phyloP scores from a whole-genome alignment of 2,888 invertebrate species.

The Diaperis boleti region DNA sequence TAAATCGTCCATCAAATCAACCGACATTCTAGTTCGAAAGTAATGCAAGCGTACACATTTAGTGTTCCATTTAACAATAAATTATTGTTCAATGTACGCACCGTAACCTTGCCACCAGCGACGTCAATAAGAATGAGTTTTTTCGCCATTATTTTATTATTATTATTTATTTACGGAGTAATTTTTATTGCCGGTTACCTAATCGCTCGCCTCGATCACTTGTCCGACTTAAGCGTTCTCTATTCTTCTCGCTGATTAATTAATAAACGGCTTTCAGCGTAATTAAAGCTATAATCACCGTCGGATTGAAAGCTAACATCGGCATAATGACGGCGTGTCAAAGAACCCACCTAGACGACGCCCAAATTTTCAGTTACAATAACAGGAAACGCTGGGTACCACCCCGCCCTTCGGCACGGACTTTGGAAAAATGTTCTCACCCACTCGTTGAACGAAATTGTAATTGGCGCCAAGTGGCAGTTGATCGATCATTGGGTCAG shows the following conservation, averaged over 20 bases:
- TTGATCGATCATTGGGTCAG: neutral
- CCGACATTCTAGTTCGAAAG: slow-evolving; percentile 40
- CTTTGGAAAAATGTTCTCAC: slow-evolving; percentile 2
- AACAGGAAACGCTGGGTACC: slow-evolving; percentile 1
- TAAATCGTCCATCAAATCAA: slow-evolving; percentile 23
- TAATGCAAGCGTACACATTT: slow-evolving; percentile 43
- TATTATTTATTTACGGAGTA: slow-evolving; percentile 30
- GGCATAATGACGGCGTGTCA: slow-evolving; percentile 1
- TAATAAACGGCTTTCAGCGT: slow-evolving; percentile 21
- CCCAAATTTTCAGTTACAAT: neutral
- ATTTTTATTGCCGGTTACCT: slow-evolving; percentile 26
- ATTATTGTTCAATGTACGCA: slow-evolving; percentile 45
- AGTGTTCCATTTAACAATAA: slow-evolving; percentile 46
- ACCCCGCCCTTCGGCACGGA: neutral
- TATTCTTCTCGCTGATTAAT: slow-evolving; percentile 20
- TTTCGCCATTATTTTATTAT: slow-evolving; percentile 29
- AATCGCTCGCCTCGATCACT: slow-evolving; percentile 15
- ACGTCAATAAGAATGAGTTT: slow-evolving; percentile 2
- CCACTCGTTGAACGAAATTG: neutral
- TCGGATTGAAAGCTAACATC: neutral
- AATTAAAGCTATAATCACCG: slow-evolving; percentile 21
- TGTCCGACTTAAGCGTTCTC: neutral
- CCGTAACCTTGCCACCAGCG: slow-evolving; percentile 43
- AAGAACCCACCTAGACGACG: slow-evolving; percentile 1
- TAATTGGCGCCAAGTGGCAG: neutral